phyloP scores from a whole-genome alignment of 2,888 invertebrate species.

The Cosmia trapezina region DNA sequence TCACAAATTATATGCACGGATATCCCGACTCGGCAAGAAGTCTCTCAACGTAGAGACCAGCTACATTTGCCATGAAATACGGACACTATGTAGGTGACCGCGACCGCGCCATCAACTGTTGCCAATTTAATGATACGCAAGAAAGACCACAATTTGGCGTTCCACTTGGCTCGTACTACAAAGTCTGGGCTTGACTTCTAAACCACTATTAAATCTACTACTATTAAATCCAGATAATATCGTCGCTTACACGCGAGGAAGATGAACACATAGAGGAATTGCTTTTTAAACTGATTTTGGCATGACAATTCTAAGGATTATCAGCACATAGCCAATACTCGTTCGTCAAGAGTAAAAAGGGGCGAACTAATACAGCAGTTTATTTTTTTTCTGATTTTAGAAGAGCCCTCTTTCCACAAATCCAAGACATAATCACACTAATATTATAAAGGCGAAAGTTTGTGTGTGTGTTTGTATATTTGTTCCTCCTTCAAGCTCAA shows the following conservation, averaged over 20 bases:
- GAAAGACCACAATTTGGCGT: background rate
- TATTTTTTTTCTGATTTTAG: background rate
- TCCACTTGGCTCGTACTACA: background rate
- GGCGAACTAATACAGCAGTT: background rate
- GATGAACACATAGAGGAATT: background rate
- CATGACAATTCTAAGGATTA: background rate
- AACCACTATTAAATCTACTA: background rate
- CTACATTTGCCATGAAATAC: background rate
- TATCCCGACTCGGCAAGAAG: background rate
- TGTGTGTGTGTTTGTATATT: no score
- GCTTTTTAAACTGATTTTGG: background rate
- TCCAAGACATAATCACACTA: no score
- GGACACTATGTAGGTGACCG: background rate
- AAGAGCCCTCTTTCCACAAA: background rate
- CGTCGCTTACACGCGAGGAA: background rate
- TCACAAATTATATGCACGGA: slow-evolving; percentile 36
- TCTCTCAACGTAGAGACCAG: background rate
- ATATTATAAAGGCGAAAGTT: no score
- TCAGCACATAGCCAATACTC: background rate
- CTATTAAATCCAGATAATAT: background rate
- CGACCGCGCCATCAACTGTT: background rate
- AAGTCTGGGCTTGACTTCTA: background rate
- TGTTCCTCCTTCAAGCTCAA: no score
- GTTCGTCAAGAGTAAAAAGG: no score
- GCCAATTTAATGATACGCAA: background rate